Conservation (phyloP, 2,888 invertebrate genomes). For the Troglohyphantes excavatus region DNA sequence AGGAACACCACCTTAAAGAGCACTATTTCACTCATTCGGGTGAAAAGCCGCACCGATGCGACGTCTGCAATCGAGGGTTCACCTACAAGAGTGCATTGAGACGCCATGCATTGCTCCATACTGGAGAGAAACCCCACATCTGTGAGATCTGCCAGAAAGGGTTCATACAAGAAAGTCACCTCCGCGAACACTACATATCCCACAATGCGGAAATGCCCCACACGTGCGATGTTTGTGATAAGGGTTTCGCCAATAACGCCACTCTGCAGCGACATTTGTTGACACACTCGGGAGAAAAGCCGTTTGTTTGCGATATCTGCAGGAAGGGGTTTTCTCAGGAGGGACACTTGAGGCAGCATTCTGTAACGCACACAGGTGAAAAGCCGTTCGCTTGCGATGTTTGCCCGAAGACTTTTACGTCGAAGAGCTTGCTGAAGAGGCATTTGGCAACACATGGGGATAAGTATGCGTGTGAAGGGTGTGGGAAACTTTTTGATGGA, state of each 20-base stretch:
- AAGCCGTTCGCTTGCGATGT: constrained; percentile 52
- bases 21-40: constrained; percentile 69
- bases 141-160: constrained; percentile 71
- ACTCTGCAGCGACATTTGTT: constrained; percentile 58
- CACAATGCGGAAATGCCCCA: constrained; percentile 72
- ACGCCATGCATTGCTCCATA: constrained; percentile 50
- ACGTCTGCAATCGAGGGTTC: constrained; percentile 56
- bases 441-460: constrained; percentile 50
- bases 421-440: constrained; percentile 53
- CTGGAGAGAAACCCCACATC: constrained; percentile 68
- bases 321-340: constrained; percentile 62
- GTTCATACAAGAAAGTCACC: constrained; percentile 68
- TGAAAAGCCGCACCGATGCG: constrained; percentile 55
- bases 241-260: constrained; percentile 72
- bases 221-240: constrained; percentile 65
- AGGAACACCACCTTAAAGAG: constrained; percentile 70
- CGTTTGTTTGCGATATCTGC: constrained; percentile 52
- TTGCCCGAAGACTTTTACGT: constrained; percentile 51
- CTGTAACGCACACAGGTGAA: constrained; percentile 46
- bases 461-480: constrained; percentile 50
- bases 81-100: constrained; percentile 69
- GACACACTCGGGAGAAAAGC: constrained; percentile 62
- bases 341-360: constrained; percentile 67
- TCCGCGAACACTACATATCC: constrained; percentile 67
- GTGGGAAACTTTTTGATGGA: constrained; percentile 38